Percentiles rank a stretch among this genome's conserved stretches.
phyloP scores from a whole-genome alignment of 2,113 vertebrate species.

The Lepisosteus oculatus region DNA sequence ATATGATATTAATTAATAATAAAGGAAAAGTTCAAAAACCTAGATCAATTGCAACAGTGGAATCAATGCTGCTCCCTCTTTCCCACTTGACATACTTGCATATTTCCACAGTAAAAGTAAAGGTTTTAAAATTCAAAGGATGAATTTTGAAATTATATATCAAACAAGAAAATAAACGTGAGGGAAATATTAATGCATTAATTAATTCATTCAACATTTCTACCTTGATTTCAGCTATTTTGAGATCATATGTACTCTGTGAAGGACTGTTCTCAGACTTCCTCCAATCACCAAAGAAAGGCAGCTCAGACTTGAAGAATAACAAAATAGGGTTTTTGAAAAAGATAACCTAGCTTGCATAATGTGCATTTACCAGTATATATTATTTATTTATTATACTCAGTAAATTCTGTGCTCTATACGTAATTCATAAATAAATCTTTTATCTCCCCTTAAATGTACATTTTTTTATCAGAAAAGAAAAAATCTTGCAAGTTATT shows the following conservation, averaged over 20 bases:
- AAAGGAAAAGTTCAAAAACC: no score
- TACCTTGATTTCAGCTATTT: constrained; percentile 63
- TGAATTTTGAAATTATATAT: no score
- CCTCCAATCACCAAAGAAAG: constrained; percentile 38
- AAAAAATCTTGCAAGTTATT: constrained; percentile 35
- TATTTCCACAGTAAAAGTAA: background rate
- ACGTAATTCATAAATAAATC: constrained; percentile 89
- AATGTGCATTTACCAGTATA: constrained; percentile 88
- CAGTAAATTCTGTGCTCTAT: constrained; percentile 82
- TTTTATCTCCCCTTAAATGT: constrained; percentile 49
- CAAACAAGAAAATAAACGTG: no score
- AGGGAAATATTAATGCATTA: no score
- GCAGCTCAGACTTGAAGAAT: constrained; percentile 53
- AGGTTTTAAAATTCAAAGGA: background rate
- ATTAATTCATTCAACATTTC: constrained; percentile 29
- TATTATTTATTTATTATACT: constrained; percentile 78
- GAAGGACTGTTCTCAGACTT: no score
- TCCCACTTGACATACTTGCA: no score
- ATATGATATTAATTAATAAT: no score
- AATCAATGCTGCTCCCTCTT: no score
- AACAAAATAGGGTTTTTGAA: constrained; percentile 59
- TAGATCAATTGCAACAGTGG: no score
- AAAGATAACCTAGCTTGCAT: constrained; percentile 81
- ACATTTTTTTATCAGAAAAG: constrained; percentile 40
- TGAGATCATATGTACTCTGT: constrained; percentile 54